Evolutionary conservation across 2,113 vertebrate genomes (phyloP), one percentile per base, ranked within the genome.

Genomic region (Spea bombifrons): DNA sequence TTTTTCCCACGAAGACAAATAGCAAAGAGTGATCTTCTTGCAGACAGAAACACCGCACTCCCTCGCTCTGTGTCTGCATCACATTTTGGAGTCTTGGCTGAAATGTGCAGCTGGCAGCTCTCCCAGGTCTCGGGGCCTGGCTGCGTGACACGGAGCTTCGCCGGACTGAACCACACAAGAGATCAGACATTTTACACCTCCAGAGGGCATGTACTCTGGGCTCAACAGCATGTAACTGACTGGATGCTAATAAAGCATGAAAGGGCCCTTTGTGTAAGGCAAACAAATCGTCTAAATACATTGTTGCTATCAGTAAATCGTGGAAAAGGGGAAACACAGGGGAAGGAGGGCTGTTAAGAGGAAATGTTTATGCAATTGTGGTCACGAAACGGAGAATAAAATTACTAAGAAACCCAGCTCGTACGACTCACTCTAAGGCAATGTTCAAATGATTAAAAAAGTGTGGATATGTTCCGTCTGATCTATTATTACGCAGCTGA

Each of bases 181-280:
- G 49, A 67, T 61, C 67, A 64, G 55, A 71, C 66, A 77, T 7
- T 71, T 70, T 70, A 77, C 67, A 78, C 67, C 67, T 78, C 76
- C 68, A 59, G 57, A 69, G 67, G 67, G 46, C 67, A 71, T 75
- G 73, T 65, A 70, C 47, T 49, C 47, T 12, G 5, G 13, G 13
- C 67, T 70, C 44, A 67, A 47, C 67, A 49, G 3, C 47, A 16
- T 70, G 67, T 50, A 65, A 48, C 57, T 12, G 59, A 63, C 57
- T 15, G 17, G 48, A 71, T 63, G 45, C 75, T 47, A 47, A 76
- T 52, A 68, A 76, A 66, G 49, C 15, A 78, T 78, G 68, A 71
- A 71, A 71, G 48, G 68, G 57, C 43, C 76, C 47, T 52, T 71
- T 78, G 76, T 66, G 48, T 13, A 61, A 9, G 55, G 61, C 61